Evolutionary conservation across 2,113 vertebrate genomes (phyloP).

Genomic region (Bujurquina vittata): DNA sequence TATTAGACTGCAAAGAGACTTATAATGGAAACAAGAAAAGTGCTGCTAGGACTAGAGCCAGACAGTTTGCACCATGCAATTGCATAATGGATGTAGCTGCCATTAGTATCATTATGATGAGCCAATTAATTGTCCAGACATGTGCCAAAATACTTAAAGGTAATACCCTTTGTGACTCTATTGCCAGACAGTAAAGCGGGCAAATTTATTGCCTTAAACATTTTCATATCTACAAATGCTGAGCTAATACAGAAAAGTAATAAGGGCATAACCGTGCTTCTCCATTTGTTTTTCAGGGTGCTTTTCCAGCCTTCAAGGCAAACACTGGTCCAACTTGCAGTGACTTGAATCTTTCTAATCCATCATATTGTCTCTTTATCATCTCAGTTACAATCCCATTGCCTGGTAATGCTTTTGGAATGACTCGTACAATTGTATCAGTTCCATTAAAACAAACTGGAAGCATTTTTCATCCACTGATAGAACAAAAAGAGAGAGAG

Average conservation of each 20-base stretch:
- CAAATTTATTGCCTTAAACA: neutral
- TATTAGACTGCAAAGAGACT: neutral
- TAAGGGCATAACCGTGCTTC: neutral
- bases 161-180: neutral
- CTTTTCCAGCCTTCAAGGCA: neutral
- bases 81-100: neutral
- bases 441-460: neutral
- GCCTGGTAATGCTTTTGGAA: neutral
- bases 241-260: neutral
- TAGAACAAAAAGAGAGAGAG: rapidly evolving
- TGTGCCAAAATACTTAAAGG: neutral
- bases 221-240: neutral
- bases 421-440: neutral
- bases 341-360: conserved; percentile 38
- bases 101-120: neutral
- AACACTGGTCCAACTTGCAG: conserved; percentile 4
- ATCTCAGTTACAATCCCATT: conserved; percentile 1
- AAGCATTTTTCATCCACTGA: neutral
- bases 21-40: neutral
- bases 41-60: neutral
- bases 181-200: neutral
- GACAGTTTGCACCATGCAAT: neutral
- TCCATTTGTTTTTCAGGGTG: neutral
- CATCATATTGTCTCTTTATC: conserved; percentile 19
- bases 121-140: neutral